Base-by-base conservation (phyloP, 2,113 vertebrate species). In the Rhea americana region DNA sequence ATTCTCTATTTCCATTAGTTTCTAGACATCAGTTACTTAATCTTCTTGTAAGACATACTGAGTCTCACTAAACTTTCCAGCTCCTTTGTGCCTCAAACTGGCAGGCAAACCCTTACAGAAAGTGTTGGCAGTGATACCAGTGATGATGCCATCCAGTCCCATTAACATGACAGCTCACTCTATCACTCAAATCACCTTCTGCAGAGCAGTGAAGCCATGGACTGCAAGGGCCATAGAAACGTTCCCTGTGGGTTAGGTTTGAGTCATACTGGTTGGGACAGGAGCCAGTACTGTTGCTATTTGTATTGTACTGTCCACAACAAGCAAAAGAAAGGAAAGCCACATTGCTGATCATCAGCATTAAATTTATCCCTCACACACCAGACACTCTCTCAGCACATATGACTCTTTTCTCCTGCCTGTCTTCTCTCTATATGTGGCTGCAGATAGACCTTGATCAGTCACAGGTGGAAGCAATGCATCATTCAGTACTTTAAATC, bases 1-100 rank as follows among this genome's bases (percentile, higher is more conserved):
- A 51, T 76, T 10, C 9, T 13, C 8, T 17, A 5, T 62, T 89
- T 74, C 41, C 5, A 24, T 19, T 43, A 22, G 12, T 74, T 93
- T 87, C 20, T 82, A 56, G 21, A 25, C 43, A 43, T 43, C 0
- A 0, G 5, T 48, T 76, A 22, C 12, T 48, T 37, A 10, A 24
- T 81, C 28, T 75, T 37, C 18, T 73, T 92, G 35, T 55, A 35
- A 45, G 37, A 80, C 1, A 0, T 11, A 11, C 20, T 65, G 20
- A 85, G 41, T 56, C 17, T 65, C 35, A 28, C n/a, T 62, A 51
- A 30, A 70, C 2, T 67, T 35, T 25, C 37, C 53, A 16, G 11
- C 48, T 53, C n/a, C 24, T 51, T 61, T 18, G 11, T 78, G 28
- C 30, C 30, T 48, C 37, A 59, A 26, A 41, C 68, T 73, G 30